These are phyloP conservation scores for Unio pictorum DNA, from an alignment of 2,888 invertebrate species.

Conservation along the genomic window DNA sequence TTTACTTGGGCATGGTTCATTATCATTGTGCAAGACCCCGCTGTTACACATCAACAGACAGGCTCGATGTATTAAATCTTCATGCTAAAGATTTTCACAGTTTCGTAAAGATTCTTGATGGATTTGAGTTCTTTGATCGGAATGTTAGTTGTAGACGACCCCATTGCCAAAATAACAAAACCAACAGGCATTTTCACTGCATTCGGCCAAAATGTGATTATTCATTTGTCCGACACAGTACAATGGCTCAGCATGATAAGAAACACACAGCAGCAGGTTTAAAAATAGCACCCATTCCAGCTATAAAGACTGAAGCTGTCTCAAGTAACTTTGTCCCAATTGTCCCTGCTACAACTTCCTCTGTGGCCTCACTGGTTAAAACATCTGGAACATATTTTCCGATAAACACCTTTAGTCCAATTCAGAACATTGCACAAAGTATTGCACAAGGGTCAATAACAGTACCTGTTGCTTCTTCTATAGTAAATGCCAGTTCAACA, in stretches of 20 bases:
- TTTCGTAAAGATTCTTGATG: slow-evolving; percentile 85
- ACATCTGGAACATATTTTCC: slow-evolving; percentile 94
- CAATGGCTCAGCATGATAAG: slow-evolving; percentile 82
- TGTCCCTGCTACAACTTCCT: slow-evolving; percentile 26
- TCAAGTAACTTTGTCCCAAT: slow-evolving; percentile 29
- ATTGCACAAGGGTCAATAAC: slow-evolving; percentile 8
- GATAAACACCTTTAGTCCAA: slow-evolving; percentile 69
- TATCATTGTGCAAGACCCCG: slow-evolving; percentile 88
- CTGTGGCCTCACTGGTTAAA: slow-evolving; percentile 81
- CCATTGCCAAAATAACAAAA: slow-evolving; percentile 80
- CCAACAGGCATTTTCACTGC: slow-evolving; percentile 85
- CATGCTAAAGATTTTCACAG: slow-evolving; percentile 91
- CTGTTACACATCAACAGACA: slow-evolving; percentile 88
- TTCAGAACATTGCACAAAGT: slow-evolving; percentile 15
- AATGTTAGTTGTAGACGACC: slow-evolving; percentile 81
- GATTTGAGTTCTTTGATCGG: slow-evolving; percentile 87
- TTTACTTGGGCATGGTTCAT: slow-evolving; percentile 81
- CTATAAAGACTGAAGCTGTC: slow-evolving; percentile 5
- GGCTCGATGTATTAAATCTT: slow-evolving; percentile 83
- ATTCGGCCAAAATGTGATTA: slow-evolving; percentile 81
- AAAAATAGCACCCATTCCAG: neutral
- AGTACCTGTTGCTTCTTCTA: slow-evolving; percentile 1
- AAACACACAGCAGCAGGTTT: slow-evolving; percentile 73
- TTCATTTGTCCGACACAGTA: slow-evolving; percentile 82
- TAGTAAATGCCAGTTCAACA: slow-evolving; percentile 5